phyloP scores from a whole-genome alignment of 2,797 vertebrate genomes.

The Rhabdomys pumilio region DNA sequence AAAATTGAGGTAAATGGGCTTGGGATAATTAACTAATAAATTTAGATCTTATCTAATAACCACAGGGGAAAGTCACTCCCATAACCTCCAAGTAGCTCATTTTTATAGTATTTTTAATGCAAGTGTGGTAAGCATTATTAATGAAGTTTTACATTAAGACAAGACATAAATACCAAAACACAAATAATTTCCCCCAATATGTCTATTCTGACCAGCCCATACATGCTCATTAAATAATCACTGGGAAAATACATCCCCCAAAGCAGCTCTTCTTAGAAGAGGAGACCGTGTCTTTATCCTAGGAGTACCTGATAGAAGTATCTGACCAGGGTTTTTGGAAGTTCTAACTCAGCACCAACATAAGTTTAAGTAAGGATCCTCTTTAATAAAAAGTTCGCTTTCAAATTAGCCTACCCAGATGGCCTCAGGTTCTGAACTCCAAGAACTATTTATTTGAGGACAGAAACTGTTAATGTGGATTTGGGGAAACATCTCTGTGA shows the following conservation, averaged over 20 bases:
- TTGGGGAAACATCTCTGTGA: neutral
- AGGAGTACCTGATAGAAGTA: neutral
- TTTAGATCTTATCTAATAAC: constrained; percentile 67
- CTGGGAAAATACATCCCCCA: neutral
- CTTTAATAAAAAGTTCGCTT: constrained; percentile 24
- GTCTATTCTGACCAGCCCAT: neutral
- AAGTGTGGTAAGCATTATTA: constrained; percentile 16
- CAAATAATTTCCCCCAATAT: neutral
- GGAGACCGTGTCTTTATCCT: neutral
- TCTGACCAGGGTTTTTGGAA: neutral
- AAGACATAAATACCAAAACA: constrained; percentile 31
- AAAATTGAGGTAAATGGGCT: constrained; percentile 12
- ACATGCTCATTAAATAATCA: constrained; percentile 60
- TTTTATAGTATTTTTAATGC: constrained; percentile 23
- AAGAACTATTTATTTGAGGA: neutral
- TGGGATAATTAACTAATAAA: constrained; percentile 65
- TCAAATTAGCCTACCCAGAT: constrained; percentile 30
- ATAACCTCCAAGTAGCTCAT: constrained; percentile 48
- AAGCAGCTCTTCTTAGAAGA: neutral
- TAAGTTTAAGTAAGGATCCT: neutral
- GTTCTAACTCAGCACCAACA: constrained; percentile 1
- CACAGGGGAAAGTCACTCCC: neutral
- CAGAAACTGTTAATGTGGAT: neutral
- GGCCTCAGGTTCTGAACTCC: neutral
- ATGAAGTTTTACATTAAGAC: constrained; percentile 35